These are phyloP conservation scores for Brachyopa scutellaris DNA, from an alignment of 2,888 invertebrate species.

Conservation along the genomic window DNA sequence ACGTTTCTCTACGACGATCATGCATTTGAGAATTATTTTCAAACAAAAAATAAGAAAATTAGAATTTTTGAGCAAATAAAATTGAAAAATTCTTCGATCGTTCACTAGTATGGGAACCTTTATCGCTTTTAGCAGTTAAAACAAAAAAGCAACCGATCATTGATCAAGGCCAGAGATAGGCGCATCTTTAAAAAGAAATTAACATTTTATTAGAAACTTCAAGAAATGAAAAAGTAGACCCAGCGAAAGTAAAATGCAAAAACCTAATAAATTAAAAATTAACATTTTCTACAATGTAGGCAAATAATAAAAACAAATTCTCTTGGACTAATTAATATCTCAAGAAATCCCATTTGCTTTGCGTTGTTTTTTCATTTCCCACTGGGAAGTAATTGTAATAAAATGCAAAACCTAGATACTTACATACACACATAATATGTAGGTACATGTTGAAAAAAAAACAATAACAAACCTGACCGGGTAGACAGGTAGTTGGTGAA, in stretches of 20 bases:
- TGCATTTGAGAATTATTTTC: not conserved
- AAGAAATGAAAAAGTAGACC: constrained; percentile 4
- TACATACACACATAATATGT: too few relatives aligned
- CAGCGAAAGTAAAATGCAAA: constrained; percentile 17
- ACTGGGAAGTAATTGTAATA: constrained; percentile 9
- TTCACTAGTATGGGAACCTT: not conserved
- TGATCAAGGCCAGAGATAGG: constrained; percentile 16
- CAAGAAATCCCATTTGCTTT: constrained; percentile 6
- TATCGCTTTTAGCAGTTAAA: too few relatives aligned
- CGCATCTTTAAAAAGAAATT: not conserved
- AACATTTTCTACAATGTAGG: constrained; percentile 23
- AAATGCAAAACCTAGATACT: not conserved
- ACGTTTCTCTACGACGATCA: too few relatives aligned
- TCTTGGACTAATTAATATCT: constrained; percentile 7
- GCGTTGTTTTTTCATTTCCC: constrained; percentile 4
- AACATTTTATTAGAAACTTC: constrained; percentile 5
- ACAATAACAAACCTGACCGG: not conserved
- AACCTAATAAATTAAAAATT: constrained; percentile 28
- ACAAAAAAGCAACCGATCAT: too few relatives aligned
- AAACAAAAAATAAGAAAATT: not conserved
- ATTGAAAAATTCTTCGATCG: not conserved
- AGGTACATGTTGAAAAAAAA: too few relatives aligned
- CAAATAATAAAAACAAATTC: not conserved
- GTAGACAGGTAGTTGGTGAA: not conserved
- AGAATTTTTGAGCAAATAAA: not conserved